phyloP scores from a whole-genome alignment of 2,113 vertebrate species.

The Panurus biarmicus region DNA sequence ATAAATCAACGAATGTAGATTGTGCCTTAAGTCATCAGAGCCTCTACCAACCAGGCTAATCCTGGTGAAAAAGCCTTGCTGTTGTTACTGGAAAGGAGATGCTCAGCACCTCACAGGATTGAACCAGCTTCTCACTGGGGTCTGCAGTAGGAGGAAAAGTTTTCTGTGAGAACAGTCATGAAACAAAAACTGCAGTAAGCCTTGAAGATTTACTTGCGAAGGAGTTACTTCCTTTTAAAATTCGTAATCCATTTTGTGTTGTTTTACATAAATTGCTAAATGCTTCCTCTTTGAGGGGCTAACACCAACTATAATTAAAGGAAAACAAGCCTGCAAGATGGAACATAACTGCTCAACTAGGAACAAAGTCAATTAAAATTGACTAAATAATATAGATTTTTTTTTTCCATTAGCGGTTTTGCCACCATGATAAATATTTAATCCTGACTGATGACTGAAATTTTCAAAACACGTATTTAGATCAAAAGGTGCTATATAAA shows the following conservation, averaged over 20 bases:
- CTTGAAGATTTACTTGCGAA: not conserved
- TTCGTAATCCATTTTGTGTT: not conserved
- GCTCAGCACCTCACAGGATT: not conserved
- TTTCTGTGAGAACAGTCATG: not conserved
- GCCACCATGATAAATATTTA: not conserved
- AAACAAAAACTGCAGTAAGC: not conserved
- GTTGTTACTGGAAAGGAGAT: not conserved
- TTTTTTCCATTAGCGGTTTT: not conserved
- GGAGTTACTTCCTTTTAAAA: not conserved
- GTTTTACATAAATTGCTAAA: not conserved
- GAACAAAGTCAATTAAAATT: not conserved
- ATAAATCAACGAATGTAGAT: not conserved
- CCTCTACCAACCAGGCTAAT: not conserved
- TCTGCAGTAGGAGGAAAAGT: not conserved
- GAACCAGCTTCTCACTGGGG: not conserved
- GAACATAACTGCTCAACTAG: not conserved
- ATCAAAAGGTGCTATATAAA: conserved; percentile 8
- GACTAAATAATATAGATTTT: conserved; percentile 1
- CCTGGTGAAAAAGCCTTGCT: not conserved
- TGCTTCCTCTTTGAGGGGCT: not conserved
- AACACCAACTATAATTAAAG: not conserved
- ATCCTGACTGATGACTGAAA: conserved; percentile 21
- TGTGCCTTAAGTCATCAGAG: not conserved
- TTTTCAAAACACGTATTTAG: not conserved
- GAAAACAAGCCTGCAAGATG: not conserved